phyloP scores from a whole-genome alignment of 1,140 invertebrate species.

The Hormaphis cornu region DNA sequence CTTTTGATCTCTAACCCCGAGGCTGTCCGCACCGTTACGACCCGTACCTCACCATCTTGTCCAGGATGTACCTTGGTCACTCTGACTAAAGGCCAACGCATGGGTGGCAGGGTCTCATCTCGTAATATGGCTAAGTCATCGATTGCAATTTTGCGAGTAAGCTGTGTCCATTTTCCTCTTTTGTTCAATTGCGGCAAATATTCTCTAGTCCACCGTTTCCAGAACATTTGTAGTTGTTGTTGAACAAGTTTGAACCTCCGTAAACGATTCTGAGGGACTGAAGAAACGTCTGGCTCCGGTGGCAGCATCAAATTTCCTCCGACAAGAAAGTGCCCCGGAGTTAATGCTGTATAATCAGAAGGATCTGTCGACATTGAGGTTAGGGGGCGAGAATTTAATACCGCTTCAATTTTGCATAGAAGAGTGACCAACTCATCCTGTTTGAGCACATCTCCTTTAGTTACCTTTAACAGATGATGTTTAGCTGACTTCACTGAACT shows the following conservation, averaged over 20 bases:
- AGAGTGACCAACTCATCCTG: slow-evolving; percentile 40
- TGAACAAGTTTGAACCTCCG: slow-evolving; percentile 38
- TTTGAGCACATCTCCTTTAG: background rate
- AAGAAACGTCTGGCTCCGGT: background rate
- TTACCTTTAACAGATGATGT: background rate
- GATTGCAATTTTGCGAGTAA: background rate
- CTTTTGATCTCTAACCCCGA: too few species aligned
- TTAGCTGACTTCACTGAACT: background rate
- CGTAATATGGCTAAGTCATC: background rate
- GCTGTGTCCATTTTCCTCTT: background rate
- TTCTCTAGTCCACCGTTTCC: background rate
- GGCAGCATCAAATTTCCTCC: background rate
- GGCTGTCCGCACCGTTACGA: background rate
- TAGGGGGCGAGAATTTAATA: slow-evolving; percentile 39
- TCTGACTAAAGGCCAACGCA: background rate
- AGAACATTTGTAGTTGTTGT: background rate
- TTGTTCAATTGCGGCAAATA: background rate
- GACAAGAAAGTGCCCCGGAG: slow-evolving; percentile 39
- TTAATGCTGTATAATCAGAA: slow-evolving; percentile 35
- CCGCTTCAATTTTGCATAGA: slow-evolving; percentile 37
- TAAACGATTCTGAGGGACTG: background rate
- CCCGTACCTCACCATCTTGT: background rate
- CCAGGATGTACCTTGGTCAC: background rate
- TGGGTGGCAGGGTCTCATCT: background rate
- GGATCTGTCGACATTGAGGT: slow-evolving; percentile 36